Base-by-base conservation (phyloP, 2,797 vertebrate species). In the Pseudopleuronectes americanus region DNA sequence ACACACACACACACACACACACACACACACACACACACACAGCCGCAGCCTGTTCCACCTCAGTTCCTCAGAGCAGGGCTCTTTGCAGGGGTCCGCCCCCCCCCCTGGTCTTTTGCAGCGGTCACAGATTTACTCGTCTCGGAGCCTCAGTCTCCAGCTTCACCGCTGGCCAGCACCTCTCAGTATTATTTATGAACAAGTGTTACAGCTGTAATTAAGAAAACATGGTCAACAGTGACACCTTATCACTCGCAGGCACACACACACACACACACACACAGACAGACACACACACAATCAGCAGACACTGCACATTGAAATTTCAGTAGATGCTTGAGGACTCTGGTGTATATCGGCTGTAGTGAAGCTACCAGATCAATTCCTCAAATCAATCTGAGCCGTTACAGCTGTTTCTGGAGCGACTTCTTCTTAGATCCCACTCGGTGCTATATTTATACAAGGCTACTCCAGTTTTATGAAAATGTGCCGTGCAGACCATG, bases 391-490 rank as follows among this genome's bases (percentile, higher is more conserved):
- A 89, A 91, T 87, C 91, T 93, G 90, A 93, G 89, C 87, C 90
- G 76, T 87, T 79, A 79, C 84, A 86, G 83, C 86, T 79, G 79
- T 84, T 88, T 48, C 64, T 87, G 71, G 79, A 85, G 85, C 88
- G 76, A 86, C 83, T 86, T 63, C 61, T 75, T 51, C 71, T 80
- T 68, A 71, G 71, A 87, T 77, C 72, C 79, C 80, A 84, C 71
- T 89, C 81, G 93, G 91, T 94, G 93, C 93, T 93, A 92, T 90
- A 89, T 93, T 94, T 93, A 90, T 92, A 87, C 1, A 86, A 92
- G 65, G 80, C 86, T 92, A 87, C 86, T 92, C 89, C 84, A 87
- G 75, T 89, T 91, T 82, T 84, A 85, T 84, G 76, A 84, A 84
- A 76, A 77, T 89, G 68, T 83, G 71, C 84, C 83, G 79, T 89